These are phyloP conservation scores for Diachasmimorpha longicaudata DNA, from an alignment of 1,140 invertebrate species.

Conservation along the genomic window DNA sequence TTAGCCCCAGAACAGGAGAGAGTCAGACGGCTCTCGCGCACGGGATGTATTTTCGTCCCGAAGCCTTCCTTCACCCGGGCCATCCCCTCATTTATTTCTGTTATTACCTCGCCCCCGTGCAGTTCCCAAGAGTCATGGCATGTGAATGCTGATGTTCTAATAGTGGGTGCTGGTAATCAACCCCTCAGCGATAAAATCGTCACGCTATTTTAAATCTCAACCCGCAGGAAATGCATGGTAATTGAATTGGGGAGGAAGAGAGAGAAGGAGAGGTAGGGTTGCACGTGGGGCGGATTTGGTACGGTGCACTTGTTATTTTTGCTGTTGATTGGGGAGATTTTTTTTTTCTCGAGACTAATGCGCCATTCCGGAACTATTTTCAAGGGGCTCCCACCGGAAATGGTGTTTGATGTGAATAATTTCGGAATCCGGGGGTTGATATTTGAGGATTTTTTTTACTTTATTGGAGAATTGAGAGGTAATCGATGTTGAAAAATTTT, in stretches of 20 bases:
- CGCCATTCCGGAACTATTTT: no score
- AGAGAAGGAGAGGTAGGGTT: neutral
- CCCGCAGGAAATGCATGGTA: constrained; percentile 57
- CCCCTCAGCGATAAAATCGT: constrained; percentile 50
- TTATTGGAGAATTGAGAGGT: no score
- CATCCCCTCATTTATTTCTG: constrained; percentile 22
- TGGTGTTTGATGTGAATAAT: no score
- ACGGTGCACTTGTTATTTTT: neutral
- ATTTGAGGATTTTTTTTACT: no score
- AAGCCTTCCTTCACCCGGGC: neutral
- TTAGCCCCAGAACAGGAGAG: neutral
- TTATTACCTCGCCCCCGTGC: neutral
- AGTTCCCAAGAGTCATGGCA: no score
- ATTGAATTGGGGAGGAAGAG: constrained; percentile 39
- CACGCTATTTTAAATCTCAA: constrained; percentile 48
- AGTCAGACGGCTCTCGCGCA: neutral
- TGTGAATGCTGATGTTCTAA: no score
- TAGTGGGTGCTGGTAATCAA: constrained; percentile 28
- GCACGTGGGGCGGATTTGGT: neutral
- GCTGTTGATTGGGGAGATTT: no score
- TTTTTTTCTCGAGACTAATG: no score
- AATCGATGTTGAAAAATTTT: no score
- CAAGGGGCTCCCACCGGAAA: no score
- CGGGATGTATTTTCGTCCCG: constrained; percentile 15
- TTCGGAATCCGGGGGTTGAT: no score